These are phyloP conservation scores for Halesus radiatus DNA, from an alignment of 1,140 invertebrate species.

Conservation along the genomic window DNA sequence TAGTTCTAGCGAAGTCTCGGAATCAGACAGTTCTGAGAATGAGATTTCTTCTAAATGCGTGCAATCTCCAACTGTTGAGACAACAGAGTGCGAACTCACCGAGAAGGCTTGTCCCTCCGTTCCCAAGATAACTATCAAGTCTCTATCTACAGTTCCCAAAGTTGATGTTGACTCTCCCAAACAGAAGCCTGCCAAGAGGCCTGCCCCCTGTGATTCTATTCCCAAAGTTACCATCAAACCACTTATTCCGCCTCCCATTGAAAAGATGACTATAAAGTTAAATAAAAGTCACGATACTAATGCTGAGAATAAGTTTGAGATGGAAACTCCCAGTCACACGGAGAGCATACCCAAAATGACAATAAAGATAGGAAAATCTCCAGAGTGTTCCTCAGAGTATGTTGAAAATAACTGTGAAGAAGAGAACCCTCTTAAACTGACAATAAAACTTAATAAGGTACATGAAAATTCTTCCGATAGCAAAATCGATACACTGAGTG, in stretches of 20 bases:
- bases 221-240: conserved; percentile 48
- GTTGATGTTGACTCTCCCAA: conserved; percentile 28
- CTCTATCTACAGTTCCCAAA: conserved; percentile 31
- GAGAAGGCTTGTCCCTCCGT: conserved; percentile 35
- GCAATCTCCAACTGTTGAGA: conserved; percentile 66
- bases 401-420: conserved; percentile 30
- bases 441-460: conserved; percentile 46
- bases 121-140: conserved; percentile 49
- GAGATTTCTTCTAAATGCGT: conserved; percentile 62
- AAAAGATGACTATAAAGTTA: conserved; percentile 56
- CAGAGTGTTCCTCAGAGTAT: conserved; percentile 14
- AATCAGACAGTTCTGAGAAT: conserved; percentile 69
- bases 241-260: conserved; percentile 46
- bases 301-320: conserved; percentile 26
- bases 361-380: conserved; percentile 66
- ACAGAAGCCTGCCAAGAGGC: conserved; percentile 25
- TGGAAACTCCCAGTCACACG: background rate
- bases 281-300: conserved; percentile 40
- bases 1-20: conserved; percentile 70
- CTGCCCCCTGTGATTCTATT: background rate
- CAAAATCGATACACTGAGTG: conserved; percentile 22
- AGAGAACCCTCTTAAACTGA: conserved; percentile 49
- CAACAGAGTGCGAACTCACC: conserved; percentile 60
- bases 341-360: conserved; percentile 65
- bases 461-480: conserved; percentile 24